phyloP scores from a whole-genome alignment of 1,140 invertebrate genomes.

The Formica selysi region DNA sequence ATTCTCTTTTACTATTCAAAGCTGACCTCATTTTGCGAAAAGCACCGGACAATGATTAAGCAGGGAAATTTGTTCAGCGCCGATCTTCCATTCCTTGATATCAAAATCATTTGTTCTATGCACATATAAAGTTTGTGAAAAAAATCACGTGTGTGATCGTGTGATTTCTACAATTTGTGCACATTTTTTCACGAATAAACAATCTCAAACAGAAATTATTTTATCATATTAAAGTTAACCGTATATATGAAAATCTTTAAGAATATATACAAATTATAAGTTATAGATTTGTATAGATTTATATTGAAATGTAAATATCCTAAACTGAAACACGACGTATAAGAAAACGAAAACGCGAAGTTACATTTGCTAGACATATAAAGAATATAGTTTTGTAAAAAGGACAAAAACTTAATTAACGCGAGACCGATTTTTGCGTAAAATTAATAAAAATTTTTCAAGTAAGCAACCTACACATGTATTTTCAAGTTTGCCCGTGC shows the following conservation, averaged over 20 bases:
- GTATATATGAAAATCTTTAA: neutral
- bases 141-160: conserved; percentile 40
- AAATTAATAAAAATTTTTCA: conserved; percentile 10
- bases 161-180: neutral
- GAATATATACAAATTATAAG: neutral
- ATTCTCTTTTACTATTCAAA: conserved; percentile 12
- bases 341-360: neutral
- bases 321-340: neutral
- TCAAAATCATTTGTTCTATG: conserved; percentile 30
- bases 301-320: neutral
- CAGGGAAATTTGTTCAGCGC: conserved; percentile 54
- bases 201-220: neutral
- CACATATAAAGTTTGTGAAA: neutral
- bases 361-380: neutral
- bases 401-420: neutral
- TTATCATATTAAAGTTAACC: neutral
- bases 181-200: neutral
- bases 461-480: neutral
- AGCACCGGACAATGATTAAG: conserved; percentile 63
- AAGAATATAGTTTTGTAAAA: neutral
- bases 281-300: neutral
- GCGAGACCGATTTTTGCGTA: neutral
- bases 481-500: too few species aligned
- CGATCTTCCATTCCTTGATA: conserved; percentile 48
- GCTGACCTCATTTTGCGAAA: conserved; percentile 62